These are phyloP conservation scores for Marisa cornuarietis DNA, from an alignment of 1,140 invertebrate species.

Conservation along the genomic window DNA sequence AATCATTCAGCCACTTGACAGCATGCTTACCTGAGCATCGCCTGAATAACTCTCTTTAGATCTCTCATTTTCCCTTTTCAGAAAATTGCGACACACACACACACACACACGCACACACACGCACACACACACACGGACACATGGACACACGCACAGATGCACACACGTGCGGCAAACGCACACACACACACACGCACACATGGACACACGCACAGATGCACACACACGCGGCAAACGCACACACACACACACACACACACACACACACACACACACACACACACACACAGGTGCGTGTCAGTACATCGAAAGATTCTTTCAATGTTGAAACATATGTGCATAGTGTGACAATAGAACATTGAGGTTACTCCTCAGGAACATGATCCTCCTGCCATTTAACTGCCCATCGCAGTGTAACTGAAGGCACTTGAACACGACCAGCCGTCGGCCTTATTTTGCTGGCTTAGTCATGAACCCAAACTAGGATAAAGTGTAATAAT, in stretches of 20 bases:
- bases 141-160: background rate
- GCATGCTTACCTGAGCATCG: too few relatives aligned
- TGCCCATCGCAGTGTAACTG: too few relatives aligned
- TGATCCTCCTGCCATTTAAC: too few relatives aligned
- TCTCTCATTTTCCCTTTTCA: too few relatives aligned
- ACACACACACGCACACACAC: slow-evolving; percentile 6
- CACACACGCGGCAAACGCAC: slow-evolving; percentile 3
- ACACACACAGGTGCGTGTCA: background rate
- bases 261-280: slow-evolving; percentile 10
- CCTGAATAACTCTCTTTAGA: too few relatives aligned
- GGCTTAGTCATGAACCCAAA: too few relatives aligned
- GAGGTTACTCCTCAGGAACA: too few relatives aligned
- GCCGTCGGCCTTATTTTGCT: too few relatives aligned
- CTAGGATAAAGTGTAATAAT: too few relatives aligned
- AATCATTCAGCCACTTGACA: background rate
- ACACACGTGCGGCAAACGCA: background rate
- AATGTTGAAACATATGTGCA: background rate
- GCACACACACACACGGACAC: background rate
- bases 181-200: background rate
- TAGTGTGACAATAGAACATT: background rate
- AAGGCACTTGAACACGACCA: too few relatives aligned
- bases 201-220: too few relatives aligned
- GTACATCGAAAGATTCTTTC: background rate
- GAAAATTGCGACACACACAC: background rate
- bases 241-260: background rate